Conservation (phyloP, 2,797 vertebrate species). For the Leptodactylus fallax region DNA sequence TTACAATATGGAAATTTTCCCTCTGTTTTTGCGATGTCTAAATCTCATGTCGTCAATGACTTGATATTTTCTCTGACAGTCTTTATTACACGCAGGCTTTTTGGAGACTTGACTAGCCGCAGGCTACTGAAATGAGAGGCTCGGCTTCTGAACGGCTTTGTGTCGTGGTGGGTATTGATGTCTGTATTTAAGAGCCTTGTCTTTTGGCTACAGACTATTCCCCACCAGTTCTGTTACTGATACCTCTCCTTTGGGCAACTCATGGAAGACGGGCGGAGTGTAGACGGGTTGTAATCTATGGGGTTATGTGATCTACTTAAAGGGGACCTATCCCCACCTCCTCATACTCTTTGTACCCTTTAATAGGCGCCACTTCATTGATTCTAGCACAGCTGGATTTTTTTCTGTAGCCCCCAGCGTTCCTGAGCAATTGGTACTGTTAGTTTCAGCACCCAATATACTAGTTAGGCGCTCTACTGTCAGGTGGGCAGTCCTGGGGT, state of each 20-base stretch:
- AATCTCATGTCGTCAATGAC: not conserved
- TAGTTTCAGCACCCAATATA: too few species aligned
- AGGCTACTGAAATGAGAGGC: slow-evolving; percentile 26
- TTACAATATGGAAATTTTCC: slow-evolving; percentile 15
- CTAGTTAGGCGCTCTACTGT: too few species aligned
- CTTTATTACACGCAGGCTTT: slow-evolving; percentile 20
- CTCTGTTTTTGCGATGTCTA: not conserved
- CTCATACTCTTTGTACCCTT: too few species aligned
- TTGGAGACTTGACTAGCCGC: slow-evolving; percentile 16
- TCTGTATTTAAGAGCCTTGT: slow-evolving; percentile 37
- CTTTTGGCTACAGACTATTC: slow-evolving; percentile 37
- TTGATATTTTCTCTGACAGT: slow-evolving; percentile 30
- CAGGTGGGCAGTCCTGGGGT: too few species aligned
- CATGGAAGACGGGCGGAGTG: too few species aligned
- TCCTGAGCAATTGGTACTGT: too few species aligned
- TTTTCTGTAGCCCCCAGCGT: too few species aligned
- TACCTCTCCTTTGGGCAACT: slow-evolving; percentile 24
- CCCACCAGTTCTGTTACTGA: slow-evolving; percentile 21
- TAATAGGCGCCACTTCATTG: too few species aligned
- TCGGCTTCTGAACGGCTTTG: not conserved
- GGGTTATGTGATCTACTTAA: too few species aligned
- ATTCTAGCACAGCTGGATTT: too few species aligned
- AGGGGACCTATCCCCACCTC: too few species aligned
- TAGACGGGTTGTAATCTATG: too few species aligned
- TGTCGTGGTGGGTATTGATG: slow-evolving; percentile 30